phyloP scores from a whole-genome alignment of 2,888 invertebrate species.

The Nomada ruficornis region DNA sequence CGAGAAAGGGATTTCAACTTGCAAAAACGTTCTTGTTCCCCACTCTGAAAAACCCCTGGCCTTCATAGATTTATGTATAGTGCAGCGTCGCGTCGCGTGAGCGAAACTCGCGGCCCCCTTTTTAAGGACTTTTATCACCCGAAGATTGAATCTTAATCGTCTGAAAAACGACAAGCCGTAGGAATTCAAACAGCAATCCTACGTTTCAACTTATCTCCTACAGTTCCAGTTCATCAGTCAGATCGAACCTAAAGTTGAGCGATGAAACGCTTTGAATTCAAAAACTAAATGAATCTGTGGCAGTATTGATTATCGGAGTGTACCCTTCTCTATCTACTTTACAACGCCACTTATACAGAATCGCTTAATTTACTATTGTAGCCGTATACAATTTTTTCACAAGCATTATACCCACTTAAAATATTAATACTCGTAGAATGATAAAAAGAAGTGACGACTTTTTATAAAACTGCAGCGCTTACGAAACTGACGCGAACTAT shows the following conservation, averaged over 20 bases:
- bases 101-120: neutral
- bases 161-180: neutral
- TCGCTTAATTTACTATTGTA: too few relatives aligned
- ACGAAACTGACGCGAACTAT: too few relatives aligned
- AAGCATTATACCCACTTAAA: too few relatives aligned
- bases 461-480: too few relatives aligned
- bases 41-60: neutral
- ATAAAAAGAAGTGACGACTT: too few relatives aligned
- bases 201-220: neutral
- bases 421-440: too few relatives aligned
- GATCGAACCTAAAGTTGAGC: too few relatives aligned
- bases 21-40: slow-evolving; percentile 15
- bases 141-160: too few relatives aligned
- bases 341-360: too few relatives aligned
- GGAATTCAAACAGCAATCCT: slow-evolving; percentile 7
- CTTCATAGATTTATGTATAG: neutral
- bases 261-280: neutral
- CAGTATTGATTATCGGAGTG: slow-evolving; percentile 8
- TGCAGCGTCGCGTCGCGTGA: too few relatives aligned
- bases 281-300: slow-evolving; percentile 1
- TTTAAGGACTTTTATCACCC: neutral
- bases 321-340: neutral
- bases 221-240: too few relatives aligned
- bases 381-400: too few relatives aligned
- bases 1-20: neutral